Percentiles rank a stretch among this genome's conserved stretches.
phyloP scores from a whole-genome alignment of 2,113 vertebrate species.

The Jacana jacana region DNA sequence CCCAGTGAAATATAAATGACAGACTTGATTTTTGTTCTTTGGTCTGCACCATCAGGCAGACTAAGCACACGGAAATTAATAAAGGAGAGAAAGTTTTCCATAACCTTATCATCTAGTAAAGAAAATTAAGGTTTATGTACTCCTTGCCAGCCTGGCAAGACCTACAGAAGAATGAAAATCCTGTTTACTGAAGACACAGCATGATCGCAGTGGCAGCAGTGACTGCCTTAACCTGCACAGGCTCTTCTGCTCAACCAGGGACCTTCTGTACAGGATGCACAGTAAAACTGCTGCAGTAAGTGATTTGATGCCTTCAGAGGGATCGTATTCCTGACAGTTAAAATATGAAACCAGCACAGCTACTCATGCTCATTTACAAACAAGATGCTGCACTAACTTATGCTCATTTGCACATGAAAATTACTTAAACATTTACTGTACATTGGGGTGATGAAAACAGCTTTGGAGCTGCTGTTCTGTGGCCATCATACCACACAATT shows the following conservation, averaged over 20 bases:
- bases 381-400: not conserved
- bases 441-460: not conserved
- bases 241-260: not conserved
- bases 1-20: not conserved
- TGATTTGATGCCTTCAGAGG: not conserved
- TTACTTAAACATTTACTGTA: not conserved
- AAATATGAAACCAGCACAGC: not conserved
- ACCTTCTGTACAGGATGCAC: not conserved
- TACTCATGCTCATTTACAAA: not conserved
- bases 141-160: not conserved
- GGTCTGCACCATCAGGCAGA: not conserved
- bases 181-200: not conserved
- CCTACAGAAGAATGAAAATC: not conserved
- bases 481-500: not conserved
- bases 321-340: not conserved
- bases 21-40: not conserved
- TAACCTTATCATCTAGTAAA: not conserved
- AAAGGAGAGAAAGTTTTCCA: not conserved
- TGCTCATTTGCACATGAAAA: not conserved
- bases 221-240: not conserved
- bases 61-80: not conserved
- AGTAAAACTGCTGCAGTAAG: not conserved
- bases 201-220: not conserved
- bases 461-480: not conserved
- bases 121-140: not conserved